Conservation (phyloP, 2,888 invertebrate genomes). For the Caenorhabditis drosophilae region DNA sequence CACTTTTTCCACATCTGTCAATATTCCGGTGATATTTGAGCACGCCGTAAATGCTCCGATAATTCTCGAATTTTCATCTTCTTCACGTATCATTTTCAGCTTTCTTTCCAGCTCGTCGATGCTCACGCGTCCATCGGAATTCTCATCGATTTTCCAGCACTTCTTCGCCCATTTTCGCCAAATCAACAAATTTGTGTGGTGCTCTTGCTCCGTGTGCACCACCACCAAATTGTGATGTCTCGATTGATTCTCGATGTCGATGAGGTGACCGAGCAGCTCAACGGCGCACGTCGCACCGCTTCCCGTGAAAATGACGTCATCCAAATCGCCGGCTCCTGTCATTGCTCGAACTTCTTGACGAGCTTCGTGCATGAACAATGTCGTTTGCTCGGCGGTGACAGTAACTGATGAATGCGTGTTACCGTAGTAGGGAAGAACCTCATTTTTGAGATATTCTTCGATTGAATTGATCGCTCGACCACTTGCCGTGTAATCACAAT, state of each 20-base stretch:
- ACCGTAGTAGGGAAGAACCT: slow-evolving; percentile 79
- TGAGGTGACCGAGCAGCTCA: slow-evolving; percentile 74
- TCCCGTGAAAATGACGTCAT: slow-evolving; percentile 80
- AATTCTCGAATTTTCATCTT: slow-evolving; percentile 73
- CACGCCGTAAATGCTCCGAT: slow-evolving; percentile 86
- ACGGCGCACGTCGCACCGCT: slow-evolving; percentile 81
- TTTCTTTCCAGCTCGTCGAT: slow-evolving; percentile 9
- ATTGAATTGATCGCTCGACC: slow-evolving; percentile 48
- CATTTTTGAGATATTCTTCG: slow-evolving; percentile 45
- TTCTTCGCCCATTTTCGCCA: slow-evolving; percentile 79
- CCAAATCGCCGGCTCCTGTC: slow-evolving; percentile 82
- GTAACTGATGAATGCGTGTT: slow-evolving; percentile 84
- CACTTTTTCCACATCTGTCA: slow-evolving; percentile 83
- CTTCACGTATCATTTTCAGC: slow-evolving; percentile 12
- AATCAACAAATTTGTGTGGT: slow-evolving; percentile 80
- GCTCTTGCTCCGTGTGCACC: slow-evolving; percentile 74
- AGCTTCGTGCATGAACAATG: slow-evolving; percentile 80
- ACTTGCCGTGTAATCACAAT: slow-evolving; percentile 57
- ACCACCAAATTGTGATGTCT: slow-evolving; percentile 25
- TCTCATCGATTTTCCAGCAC: slow-evolving; percentile 20
- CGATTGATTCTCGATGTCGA: slow-evolving; percentile 6
- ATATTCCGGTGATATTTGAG: slow-evolving; percentile 86
- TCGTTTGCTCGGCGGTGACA: slow-evolving; percentile 85
- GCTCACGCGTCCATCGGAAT: slow-evolving; percentile 26
- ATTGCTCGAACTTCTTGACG: slow-evolving; percentile 80